These are phyloP conservation scores for Antheraea pernyi DNA, from an alignment of 1,140 invertebrate genomes.

Conservation along the genomic window DNA sequence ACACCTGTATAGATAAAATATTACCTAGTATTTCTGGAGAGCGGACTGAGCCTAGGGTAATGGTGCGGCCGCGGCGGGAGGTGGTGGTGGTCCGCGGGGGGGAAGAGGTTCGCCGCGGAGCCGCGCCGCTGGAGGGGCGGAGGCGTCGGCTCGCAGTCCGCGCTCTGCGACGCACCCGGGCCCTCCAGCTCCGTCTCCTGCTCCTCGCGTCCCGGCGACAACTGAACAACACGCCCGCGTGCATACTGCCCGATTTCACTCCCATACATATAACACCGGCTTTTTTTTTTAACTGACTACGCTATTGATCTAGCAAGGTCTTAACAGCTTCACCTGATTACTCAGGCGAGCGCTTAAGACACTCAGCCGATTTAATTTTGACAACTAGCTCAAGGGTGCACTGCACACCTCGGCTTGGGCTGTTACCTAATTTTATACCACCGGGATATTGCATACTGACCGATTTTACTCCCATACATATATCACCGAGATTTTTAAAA, in stretches of 20 bases:
- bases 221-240: conserved; percentile 67
- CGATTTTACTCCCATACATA: conserved; percentile 7
- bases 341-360: no score
- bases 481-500: background rate
- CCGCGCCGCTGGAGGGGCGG: conserved; percentile 92
- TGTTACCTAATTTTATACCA: no score
- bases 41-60: conserved; percentile 87
- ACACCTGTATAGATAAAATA: no score
- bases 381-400: no score
- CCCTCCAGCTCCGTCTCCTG: conserved; percentile 87
- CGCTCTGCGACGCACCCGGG: conserved; percentile 91
- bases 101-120: conserved; percentile 95
- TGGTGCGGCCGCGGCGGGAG: conserved; percentile 70
- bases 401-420: no score
- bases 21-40: conserved; percentile 83
- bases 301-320: no score
- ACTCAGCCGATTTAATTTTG: no score
- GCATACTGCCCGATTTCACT: conserved; percentile 7
- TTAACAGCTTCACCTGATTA: no score
- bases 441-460: conserved; percentile 1
- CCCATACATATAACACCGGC: background rate
- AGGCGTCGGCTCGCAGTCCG: conserved; percentile 96
- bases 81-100: conserved; percentile 66
- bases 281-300: no score
- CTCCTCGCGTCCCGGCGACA: conserved; percentile 90